These are phyloP conservation scores for Coreoperca whiteheadi DNA, from an alignment of 2,113 vertebrate species.

Conservation along the genomic window DNA sequence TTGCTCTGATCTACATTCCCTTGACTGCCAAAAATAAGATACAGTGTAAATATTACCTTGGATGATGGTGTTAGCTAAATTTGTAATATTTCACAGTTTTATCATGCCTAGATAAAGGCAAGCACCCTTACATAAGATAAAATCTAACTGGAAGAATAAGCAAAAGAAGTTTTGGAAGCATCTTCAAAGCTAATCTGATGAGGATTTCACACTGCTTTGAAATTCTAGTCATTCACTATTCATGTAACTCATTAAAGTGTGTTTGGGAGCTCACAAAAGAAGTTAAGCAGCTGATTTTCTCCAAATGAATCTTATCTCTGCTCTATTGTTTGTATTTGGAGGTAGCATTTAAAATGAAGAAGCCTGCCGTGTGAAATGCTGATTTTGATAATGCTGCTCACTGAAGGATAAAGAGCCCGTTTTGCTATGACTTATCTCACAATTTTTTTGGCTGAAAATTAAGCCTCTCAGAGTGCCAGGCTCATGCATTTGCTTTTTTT, in stretches of 20 bases:
- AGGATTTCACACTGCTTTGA: constrained; percentile 36
- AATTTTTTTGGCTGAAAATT: constrained; percentile 48
- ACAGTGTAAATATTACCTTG: constrained; percentile 10
- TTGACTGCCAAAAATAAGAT: not conserved
- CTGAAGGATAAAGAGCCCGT: constrained; percentile 48
- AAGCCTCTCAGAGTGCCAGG: constrained; percentile 46
- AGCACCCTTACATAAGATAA: not conserved
- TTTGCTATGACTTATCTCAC: constrained; percentile 70
- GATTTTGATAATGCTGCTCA: constrained; percentile 59
- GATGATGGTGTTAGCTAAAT: not conserved
- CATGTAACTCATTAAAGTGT: constrained; percentile 47
- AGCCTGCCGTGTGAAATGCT: constrained; percentile 42
- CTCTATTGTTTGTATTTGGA: constrained; percentile 63
- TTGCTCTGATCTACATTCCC: constrained; percentile 25
- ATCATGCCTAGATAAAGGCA: constrained; percentile 6
- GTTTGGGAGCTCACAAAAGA: constrained; percentile 53
- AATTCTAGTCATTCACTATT: constrained; percentile 28
- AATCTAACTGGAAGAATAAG: not conserved
- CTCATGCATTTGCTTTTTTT: constrained; percentile 47
- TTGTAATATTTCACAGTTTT: not conserved
- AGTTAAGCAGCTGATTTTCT: constrained; percentile 50
- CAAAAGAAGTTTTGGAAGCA: constrained; percentile 1
- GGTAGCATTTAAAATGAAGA: constrained; percentile 46
- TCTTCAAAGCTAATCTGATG: constrained; percentile 40
- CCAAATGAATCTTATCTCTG: constrained; percentile 56